Base-by-base conservation (phyloP, 1,140 invertebrate species). In the Drosophila melanica region DNA sequence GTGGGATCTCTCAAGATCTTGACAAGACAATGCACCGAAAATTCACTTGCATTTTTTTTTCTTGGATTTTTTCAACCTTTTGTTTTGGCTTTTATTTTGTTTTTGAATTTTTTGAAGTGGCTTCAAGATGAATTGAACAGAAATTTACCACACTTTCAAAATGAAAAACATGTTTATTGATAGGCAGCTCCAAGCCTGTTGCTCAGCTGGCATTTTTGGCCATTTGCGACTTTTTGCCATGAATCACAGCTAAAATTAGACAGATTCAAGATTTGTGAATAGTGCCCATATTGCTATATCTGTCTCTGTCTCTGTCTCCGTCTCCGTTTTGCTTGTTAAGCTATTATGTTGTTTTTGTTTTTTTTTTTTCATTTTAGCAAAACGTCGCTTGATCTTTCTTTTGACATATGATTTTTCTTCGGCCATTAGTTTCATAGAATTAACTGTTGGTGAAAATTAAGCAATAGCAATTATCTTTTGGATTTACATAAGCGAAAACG, bases 221-320 rank as follows among this genome's bases (percentile, higher is more conserved):
- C 33, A 45, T 74, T 74, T 53, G 58, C 64, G 50, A 67, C 48
- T 71, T 71, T 71, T 75, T 78, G 58, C 45, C 58, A 74, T 87
- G 82, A 87, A 87, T 87, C 82, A 87, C 70, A 71, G 72, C 80
- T 89, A 87, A 87, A 89, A 82, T 87, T 87, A 87, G 82, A 81
- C 60, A 70, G 53, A 39, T 47, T 57, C 41, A 47, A 68, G 41
- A 69, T 60, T 53, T 45, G 57, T 64, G n/a, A 18, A 48, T 18
- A 47, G 33, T 50, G 35, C 55, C 55, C 11, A 8, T 55, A 33
- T 35, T 30, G 8, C 35, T 14, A 11, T 12, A 3, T 54, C 16
- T 54, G 16, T 30, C 42, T 53, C 42, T 51, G 42, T 55, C 55
- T 27, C 10, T 47, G 18, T n/a, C 41, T 27, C 33, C 11, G 33